phyloP scores from a whole-genome alignment of 1,140 invertebrate genomes.

The Atta cephalotes region DNA sequence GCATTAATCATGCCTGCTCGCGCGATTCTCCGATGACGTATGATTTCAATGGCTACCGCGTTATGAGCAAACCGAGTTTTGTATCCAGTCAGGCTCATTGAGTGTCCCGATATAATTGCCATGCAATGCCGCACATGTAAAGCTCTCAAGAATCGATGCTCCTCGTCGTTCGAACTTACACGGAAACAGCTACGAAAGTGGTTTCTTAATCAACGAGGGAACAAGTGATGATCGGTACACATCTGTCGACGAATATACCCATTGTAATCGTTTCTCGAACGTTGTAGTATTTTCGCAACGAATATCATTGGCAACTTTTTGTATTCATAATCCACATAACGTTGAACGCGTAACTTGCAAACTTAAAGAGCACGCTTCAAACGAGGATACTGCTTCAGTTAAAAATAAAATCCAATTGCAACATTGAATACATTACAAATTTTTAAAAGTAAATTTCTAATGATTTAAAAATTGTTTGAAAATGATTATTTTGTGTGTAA shows the following conservation, averaged over 20 bases:
- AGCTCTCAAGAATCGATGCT: constrained; percentile 22
- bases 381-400: background rate
- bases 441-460: background rate
- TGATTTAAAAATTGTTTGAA: background rate
- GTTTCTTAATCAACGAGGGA: constrained; percentile 31
- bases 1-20: constrained; percentile 80
- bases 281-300: constrained; percentile 16
- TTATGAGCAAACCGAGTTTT: constrained; percentile 54
- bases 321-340: constrained; percentile 33
- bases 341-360: background rate
- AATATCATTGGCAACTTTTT: background rate
- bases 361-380: background rate
- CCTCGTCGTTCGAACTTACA: background rate
- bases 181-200: constrained; percentile 13
- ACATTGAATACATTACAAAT: background rate
- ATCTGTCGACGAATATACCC: constrained; percentile 23
- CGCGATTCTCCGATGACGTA: constrained; percentile 69
- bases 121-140: constrained; percentile 36
- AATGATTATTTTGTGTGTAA: background rate
- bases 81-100: constrained; percentile 42
- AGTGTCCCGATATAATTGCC: constrained; percentile 34
- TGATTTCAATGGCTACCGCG: constrained; percentile 66
- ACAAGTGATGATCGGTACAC: constrained; percentile 4
- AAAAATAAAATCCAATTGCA: background rate
- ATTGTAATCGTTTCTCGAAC: background rate